phyloP scores from a whole-genome alignment of 2,888 invertebrate genomes.

The Catocala fraxini region DNA sequence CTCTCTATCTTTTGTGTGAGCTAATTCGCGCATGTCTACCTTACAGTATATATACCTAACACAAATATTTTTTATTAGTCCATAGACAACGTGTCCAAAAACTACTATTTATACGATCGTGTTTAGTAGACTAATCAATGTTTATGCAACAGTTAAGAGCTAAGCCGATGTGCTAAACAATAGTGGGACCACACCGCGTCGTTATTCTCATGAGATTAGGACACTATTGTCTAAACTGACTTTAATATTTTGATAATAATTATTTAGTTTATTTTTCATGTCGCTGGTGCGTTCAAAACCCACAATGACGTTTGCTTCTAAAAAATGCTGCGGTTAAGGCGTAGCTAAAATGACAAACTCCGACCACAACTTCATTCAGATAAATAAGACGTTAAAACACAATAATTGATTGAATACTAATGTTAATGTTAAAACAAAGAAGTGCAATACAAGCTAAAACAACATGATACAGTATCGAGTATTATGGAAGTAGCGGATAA shows the following conservation, averaged over 20 bases:
- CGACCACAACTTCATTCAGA: no score
- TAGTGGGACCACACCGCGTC: constrained; percentile 58
- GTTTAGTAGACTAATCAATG: constrained; percentile 39
- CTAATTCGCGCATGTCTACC: no score
- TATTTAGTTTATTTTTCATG: constrained; percentile 41
- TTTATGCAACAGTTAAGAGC: constrained; percentile 41
- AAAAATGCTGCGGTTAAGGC: no score
- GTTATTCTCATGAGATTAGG: constrained; percentile 61
- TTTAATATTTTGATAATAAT: constrained; percentile 64
- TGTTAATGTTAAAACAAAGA: no score
- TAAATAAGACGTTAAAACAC: no score
- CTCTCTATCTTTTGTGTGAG: no score
- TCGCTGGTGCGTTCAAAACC: constrained; percentile 1
- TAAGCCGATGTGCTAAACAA: constrained; percentile 55
- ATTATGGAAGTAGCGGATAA: constrained; percentile 11
- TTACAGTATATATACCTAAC: no score
- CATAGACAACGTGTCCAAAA: constrained; percentile 4
- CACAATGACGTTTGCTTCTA: background rate
- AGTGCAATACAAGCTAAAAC: no score
- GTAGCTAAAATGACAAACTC: no score
- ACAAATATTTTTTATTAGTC: background rate
- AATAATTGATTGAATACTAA: background rate
- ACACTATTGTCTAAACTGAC: constrained; percentile 61
- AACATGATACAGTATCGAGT: no score
- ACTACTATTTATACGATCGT: constrained; percentile 6